Percentiles rank a stretch among this genome's conserved stretches.
These are phyloP conservation scores for Formica selysi DNA, from an alignment of 1,140 invertebrate genomes.

Conservation along the genomic window DNA sequence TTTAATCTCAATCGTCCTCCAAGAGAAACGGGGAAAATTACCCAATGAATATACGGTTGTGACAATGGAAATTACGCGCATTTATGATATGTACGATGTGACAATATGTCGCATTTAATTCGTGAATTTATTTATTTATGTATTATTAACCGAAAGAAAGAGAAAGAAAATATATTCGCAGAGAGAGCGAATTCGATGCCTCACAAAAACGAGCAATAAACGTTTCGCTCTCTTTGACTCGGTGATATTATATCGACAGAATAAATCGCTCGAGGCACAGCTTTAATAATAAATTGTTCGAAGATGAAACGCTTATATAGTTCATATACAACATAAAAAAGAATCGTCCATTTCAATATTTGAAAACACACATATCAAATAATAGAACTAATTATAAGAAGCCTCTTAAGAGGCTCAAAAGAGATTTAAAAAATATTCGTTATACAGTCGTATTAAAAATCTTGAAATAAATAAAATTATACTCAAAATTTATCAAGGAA, in stretches of 20 bases:
- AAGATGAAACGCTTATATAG: slow-evolving; percentile 18
- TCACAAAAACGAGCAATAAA: slow-evolving; percentile 12
- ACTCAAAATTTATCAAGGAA: too few species aligned
- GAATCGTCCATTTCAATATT: not conserved
- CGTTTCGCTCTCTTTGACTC: not conserved
- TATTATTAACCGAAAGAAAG: not conserved
- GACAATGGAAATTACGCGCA: not conserved
- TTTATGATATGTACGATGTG: not conserved
- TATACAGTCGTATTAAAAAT: too few species aligned
- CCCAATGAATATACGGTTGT: not conserved
- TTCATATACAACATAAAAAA: not conserved
- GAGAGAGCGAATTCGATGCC: not conserved
- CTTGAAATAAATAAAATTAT: too few species aligned
- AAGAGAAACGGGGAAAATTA: not conserved
- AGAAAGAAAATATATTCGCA: not conserved
- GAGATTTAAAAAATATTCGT: not conserved
- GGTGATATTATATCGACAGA: slow-evolving; percentile 15
- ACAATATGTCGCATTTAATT: not conserved
- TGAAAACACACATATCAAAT: slow-evolving; percentile 4
- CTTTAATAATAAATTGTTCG: slow-evolving; percentile 30
- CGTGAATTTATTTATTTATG: not conserved
- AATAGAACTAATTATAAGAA: not conserved
- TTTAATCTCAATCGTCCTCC: not conserved
- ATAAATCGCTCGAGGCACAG: not conserved
- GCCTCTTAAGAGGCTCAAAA: not conserved